Conservation (phyloP, 2,888 invertebrate species). For the Tridacna gigas region DNA sequence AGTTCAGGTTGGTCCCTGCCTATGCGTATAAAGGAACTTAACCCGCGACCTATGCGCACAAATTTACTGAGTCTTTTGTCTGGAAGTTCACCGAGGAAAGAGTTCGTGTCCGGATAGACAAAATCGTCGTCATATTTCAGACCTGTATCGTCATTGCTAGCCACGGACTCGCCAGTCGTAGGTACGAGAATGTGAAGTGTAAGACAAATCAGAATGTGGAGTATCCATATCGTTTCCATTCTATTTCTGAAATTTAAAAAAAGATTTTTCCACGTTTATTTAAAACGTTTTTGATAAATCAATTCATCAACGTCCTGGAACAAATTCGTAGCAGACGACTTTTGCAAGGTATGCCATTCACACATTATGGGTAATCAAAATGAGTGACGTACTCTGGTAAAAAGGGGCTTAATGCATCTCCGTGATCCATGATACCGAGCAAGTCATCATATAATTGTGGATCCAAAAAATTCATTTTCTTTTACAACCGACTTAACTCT, state of each 20-base stretch:
- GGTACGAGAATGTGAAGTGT: background rate
- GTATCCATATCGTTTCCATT: constrained; percentile 13
- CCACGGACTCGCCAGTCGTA: background rate
- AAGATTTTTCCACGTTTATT: no score
- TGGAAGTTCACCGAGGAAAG: constrained; percentile 7
- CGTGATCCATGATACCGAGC: no score
- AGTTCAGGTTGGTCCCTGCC: constrained; percentile 49
- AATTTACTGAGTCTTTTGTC: constrained; percentile 62
- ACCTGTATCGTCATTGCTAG: background rate
- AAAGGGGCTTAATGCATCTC: no score
- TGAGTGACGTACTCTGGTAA: no score
- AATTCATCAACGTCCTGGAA: no score
- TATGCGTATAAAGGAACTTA: constrained; percentile 68
- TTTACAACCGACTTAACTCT: no score
- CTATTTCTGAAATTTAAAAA: background rate
- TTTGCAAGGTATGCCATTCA: no score
- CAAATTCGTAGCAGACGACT: no score
- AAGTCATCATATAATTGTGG: no score
- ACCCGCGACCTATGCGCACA: constrained; percentile 62
- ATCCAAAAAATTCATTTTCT: no score
- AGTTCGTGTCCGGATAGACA: constrained; percentile 8
- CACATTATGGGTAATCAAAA: no score
- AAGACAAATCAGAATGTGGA: constrained; percentile 10
- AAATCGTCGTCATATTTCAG: constrained; percentile 11
- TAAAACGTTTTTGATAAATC: no score